Percentiles rank a stretch among this genome's conserved stretches.
phyloP scores from a whole-genome alignment of 2,797 vertebrate genomes.

The Rhabdomys pumilio region DNA sequence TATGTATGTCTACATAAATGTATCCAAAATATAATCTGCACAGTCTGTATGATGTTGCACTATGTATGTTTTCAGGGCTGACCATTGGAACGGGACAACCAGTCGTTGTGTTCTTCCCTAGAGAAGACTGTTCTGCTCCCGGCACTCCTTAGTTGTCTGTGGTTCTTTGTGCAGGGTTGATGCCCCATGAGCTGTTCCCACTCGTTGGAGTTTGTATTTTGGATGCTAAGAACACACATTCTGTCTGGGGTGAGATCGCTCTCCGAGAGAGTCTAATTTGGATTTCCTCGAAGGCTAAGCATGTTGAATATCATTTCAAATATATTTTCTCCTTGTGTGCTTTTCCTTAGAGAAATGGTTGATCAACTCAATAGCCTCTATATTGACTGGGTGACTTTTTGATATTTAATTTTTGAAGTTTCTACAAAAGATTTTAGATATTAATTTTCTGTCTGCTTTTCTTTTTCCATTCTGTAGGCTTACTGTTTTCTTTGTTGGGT shows the following conservation, averaged over 20 bases:
- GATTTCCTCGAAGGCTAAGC: background rate
- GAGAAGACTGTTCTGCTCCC: too few species aligned
- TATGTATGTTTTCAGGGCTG: background rate
- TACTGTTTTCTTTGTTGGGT: background rate
- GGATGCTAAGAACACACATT: background rate
- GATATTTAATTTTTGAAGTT: background rate
- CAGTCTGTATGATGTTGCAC: background rate
- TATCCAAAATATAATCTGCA: background rate
- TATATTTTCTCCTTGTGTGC: background rate
- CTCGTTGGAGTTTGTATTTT: background rate
- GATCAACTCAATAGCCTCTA: background rate
- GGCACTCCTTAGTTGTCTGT: too few species aligned
- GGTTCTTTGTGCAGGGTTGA: background rate
- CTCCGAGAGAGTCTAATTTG: background rate
- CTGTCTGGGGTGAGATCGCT: background rate
- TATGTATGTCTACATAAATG: background rate
- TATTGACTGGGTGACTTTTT: background rate
- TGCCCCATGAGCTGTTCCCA: too few species aligned
- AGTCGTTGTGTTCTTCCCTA: too few species aligned
- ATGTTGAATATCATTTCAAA: background rate
- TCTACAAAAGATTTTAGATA: background rate
- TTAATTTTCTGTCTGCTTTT: background rate
- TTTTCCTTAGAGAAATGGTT: background rate
- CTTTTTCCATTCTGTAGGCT: background rate
- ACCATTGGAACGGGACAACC: background rate